Base-by-base conservation (phyloP, 2,888 invertebrate genomes). In the Sinhomidia bicolor region DNA sequence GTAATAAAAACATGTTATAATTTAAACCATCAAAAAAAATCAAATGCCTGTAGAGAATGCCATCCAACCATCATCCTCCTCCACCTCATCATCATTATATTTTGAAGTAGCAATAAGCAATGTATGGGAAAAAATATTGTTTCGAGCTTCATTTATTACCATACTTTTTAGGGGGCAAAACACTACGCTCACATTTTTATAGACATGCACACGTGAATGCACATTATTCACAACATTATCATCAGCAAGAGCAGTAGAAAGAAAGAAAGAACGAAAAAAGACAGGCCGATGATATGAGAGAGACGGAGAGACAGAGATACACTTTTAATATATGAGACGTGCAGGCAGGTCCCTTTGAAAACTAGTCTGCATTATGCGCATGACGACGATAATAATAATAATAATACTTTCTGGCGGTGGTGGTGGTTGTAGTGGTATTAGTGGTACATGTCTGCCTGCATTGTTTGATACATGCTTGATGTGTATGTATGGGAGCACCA, bases 401-500 rank as follows among this genome's bases (percentile, higher is more conserved):
- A 84, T 65, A 65, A 71, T 41, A 41, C 20, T 32, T 32, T 65
- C 26, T 81, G 81, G 47, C 32, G 44, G 65, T 80, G 79, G 80
- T 62, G 62, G 57, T 79, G 79, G 41, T 41, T 23, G 80, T 20
- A 47, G 79, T 80, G 79, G 79, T 80, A 60, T 23, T 60, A 80
- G 74, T 78, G 62, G 82, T 88, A 88, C 80, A 78, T 82, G 82
- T 82, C 82, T 88, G 76, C 76, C 82, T 88, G 76, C 76, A 88
- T 88, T 88, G 88, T 88, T 76, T 88, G 88, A 88, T 78, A 74
- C 68, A 76, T 81, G 86, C 60, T 85, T 88, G 85, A 78, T 88
- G 87, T 89, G 85, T 90, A 91, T 92, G 92, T 91, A 91, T 91
- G 91, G 89, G 90, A 90, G 91, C 91, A 91, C 90, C 90, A 91